Conservation (phyloP, 2,888 invertebrate genomes). For the Opisthograptis luteolata region DNA sequence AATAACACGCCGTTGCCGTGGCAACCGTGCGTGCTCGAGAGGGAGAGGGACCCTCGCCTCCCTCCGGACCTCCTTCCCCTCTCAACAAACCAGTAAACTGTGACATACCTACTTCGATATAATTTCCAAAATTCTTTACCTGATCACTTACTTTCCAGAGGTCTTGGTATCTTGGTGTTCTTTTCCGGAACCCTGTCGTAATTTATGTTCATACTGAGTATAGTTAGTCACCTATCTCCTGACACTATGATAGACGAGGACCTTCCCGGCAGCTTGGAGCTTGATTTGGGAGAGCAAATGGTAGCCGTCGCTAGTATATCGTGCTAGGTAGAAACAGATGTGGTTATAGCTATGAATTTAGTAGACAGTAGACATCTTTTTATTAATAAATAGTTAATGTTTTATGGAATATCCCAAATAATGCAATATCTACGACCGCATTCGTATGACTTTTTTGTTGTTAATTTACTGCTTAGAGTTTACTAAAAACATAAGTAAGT, state of each 20-base stretch:
- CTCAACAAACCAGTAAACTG: constrained; percentile 63
- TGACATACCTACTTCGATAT: constrained; percentile 58
- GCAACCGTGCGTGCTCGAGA: constrained; percentile 63
- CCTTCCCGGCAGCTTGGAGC: constrained; percentile 9
- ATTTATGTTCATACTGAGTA: constrained; percentile 34
- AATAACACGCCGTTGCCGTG: constrained; percentile 77
- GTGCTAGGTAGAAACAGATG: no score
- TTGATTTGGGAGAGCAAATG: neutral
- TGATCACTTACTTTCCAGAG: constrained; percentile 9
- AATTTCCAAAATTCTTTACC: constrained; percentile 31
- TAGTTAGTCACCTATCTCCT: constrained; percentile 25
- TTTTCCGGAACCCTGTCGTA: constrained; percentile 28
- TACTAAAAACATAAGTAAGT: no score
- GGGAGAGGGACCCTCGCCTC: constrained; percentile 63
- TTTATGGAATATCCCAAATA: no score
- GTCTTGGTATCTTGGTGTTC: constrained; percentile 20
- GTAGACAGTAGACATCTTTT: no score
- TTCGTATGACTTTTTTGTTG: no score
- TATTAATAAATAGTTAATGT: no score
- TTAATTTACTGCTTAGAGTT: no score
- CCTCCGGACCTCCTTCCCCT: constrained; percentile 52
- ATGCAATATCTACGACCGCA: no score
- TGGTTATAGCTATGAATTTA: no score
- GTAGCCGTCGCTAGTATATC: neutral
- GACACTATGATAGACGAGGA: constrained; percentile 20